These are phyloP conservation scores for Anguilla rostrata DNA, from an alignment of 2,113 vertebrate genomes.

Conservation along the genomic window DNA sequence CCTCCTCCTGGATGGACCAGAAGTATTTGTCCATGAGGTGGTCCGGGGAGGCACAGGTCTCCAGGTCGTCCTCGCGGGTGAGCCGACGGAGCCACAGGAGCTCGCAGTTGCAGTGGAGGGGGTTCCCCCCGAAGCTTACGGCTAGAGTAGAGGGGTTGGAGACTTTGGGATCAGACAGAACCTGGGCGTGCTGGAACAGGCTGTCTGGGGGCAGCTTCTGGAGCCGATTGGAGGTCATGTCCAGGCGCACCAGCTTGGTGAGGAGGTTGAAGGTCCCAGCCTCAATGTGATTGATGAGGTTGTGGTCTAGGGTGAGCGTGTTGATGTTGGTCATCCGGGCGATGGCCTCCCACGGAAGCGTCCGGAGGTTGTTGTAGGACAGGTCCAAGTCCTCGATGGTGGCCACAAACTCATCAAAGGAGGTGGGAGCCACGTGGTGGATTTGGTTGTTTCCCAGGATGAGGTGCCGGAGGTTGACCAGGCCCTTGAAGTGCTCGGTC, in stretches of 20 bases:
- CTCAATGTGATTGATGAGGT: conserved; percentile 85
- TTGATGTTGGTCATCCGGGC: conserved; percentile 89
- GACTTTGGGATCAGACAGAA: conserved; percentile 68
- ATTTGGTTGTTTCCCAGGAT: conserved; percentile 95
- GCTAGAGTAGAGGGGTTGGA: conserved; percentile 75
- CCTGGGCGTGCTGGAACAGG: conserved; percentile 77
- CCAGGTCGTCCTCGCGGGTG: conserved; percentile 81
- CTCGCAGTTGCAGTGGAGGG: conserved; percentile 73
- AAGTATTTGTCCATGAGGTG: conserved; percentile 88
- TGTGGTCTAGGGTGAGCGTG: conserved; percentile 89
- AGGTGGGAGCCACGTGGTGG: conserved; percentile 73
- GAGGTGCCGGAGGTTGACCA: conserved; percentile 86
- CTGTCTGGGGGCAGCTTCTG: conserved; percentile 89
- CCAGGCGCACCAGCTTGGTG: conserved; percentile 84
- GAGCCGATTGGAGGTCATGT: conserved; percentile 90
- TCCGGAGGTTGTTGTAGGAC: conserved; percentile 88
- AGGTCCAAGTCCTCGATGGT: conserved; percentile 93
- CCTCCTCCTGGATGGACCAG: conserved; percentile 92
- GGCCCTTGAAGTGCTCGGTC: conserved; percentile 81
- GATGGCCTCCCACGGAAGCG: conserved; percentile 87
- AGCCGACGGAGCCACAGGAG: conserved; percentile 86
- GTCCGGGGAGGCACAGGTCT: conserved; percentile 88
- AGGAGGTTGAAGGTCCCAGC: conserved; percentile 84
- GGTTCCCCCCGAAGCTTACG: conserved; percentile 81
- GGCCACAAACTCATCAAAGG: conserved; percentile 85